phyloP scores from a whole-genome alignment of 1,140 invertebrate genomes.

The Drosophila mayri region DNA sequence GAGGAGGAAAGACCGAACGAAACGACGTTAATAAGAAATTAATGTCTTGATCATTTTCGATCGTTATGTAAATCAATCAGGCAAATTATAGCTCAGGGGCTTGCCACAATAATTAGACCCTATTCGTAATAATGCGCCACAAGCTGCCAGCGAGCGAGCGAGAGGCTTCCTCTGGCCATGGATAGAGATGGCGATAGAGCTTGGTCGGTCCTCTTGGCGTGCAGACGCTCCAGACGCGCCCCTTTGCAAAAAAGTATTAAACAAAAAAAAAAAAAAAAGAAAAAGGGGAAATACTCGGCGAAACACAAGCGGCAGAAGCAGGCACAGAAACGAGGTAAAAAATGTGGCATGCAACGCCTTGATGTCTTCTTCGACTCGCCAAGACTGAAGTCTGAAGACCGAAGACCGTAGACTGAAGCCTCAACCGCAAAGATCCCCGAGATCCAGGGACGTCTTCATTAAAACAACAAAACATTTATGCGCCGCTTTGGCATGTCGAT shows the following conservation, averaged over 20 bases:
- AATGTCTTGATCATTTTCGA: slow-evolving; percentile 85
- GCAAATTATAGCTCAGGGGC: slow-evolving; percentile 85
- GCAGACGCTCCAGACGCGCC: slow-evolving; percentile 78
- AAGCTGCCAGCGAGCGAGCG: slow-evolving; percentile 28
- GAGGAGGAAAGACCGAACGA: slow-evolving; percentile 50
- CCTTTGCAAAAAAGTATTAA: slow-evolving; percentile 59
- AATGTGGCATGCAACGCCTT: slow-evolving; percentile 82
- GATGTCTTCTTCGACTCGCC: slow-evolving; percentile 68
- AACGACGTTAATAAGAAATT: slow-evolving; percentile 85
- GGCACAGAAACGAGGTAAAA: slow-evolving; percentile 50
- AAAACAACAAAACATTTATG: slow-evolving; percentile 84
- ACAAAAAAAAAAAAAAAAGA: slow-evolving; percentile 3
- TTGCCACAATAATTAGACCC: slow-evolving; percentile 85
- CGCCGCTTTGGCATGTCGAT: slow-evolving; percentile 78
- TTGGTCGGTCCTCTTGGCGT: slow-evolving; percentile 57
- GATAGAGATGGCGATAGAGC: slow-evolving; percentile 38
- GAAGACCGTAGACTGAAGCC: slow-evolving; percentile 9
- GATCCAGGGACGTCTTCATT: slow-evolving; percentile 77
- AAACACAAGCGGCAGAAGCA: slow-evolving; percentile 24
- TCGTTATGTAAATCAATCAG: slow-evolving; percentile 85
- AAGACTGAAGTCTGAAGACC: slow-evolving; percentile 5
- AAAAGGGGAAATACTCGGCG: slow-evolving; percentile 13
- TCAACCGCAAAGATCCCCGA: slow-evolving; percentile 26
- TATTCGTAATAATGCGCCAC: slow-evolving; percentile 82
- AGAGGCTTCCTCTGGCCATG: slow-evolving; percentile 1